Percentiles rank a stretch among this genome's conserved stretches.
These are phyloP conservation scores for Anolis sagrei DNA, from an alignment of 2,113 vertebrate species.

Conservation along the genomic window DNA sequence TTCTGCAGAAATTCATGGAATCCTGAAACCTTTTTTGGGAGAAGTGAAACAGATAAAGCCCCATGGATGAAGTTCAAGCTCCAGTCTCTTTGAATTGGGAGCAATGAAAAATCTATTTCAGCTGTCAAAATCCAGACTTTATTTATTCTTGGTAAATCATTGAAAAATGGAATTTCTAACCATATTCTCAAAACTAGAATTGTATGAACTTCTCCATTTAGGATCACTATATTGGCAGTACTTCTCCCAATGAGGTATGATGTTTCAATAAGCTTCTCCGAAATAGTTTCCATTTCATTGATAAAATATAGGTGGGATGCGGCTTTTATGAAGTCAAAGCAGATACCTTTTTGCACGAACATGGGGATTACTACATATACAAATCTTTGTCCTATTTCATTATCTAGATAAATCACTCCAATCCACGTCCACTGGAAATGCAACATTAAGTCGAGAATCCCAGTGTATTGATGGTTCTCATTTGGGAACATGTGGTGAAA, in stretches of 20 bases:
- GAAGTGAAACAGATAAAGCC: conserved; percentile 5
- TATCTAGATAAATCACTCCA: background rate
- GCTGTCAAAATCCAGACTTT: background rate
- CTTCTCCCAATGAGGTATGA: background rate
- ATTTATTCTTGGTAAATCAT: too few species aligned
- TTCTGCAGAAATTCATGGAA: conserved; percentile 16
- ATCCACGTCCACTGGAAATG: background rate
- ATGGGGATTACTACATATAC: background rate
- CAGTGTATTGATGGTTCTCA: too few species aligned
- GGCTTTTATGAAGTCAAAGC: conserved; percentile 2
- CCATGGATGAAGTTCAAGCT: background rate
- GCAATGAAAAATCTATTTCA: background rate
- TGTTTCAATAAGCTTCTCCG: background rate
- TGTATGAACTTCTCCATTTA: background rate
- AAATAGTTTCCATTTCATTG: background rate
- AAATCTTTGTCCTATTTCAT: conserved; percentile 6
- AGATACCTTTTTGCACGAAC: background rate
- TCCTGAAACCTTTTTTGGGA: background rate
- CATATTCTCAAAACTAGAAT: too few species aligned
- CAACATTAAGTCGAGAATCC: too few species aligned
- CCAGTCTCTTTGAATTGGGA: accelerated
- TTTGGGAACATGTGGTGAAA: too few species aligned
- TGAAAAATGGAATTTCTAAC: too few species aligned
- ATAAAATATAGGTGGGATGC: background rate
- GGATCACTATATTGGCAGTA: background rate